phyloP scores from a whole-genome alignment of 1,140 invertebrate genomes.

The Euschistus heros region DNA sequence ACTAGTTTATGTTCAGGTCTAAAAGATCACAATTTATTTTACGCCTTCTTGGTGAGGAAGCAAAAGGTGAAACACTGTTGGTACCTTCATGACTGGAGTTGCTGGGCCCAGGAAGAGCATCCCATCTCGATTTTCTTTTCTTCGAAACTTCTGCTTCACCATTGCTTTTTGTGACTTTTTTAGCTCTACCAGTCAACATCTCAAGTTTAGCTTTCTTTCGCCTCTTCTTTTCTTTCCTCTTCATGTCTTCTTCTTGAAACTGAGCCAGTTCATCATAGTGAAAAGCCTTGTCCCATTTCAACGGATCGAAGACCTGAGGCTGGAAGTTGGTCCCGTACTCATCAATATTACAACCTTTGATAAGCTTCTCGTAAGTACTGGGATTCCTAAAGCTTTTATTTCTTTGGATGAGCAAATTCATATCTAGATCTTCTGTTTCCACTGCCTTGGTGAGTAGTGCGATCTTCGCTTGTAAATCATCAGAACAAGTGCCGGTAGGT shows the following conservation, averaged over 20 bases:
- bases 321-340: constrained; percentile 93
- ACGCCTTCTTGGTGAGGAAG: no score
- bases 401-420: constrained; percentile 81
- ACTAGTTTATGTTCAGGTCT: no score
- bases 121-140: no score
- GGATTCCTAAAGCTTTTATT: constrained; percentile 91
- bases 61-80: no score
- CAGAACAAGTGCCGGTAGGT: constrained; percentile 64
- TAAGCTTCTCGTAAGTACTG: constrained; percentile 93
- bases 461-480: constrained; percentile 74
- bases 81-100: no score
- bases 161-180: no score
- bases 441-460: constrained; percentile 65
- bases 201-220: constrained; percentile 81
- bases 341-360: constrained; percentile 87
- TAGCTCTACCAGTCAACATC: no score
- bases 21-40: no score
- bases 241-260: constrained; percentile 85
- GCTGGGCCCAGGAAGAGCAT: no score
- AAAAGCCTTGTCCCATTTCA: constrained; percentile 83
- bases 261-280: constrained; percentile 85
- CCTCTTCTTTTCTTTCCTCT: constrained; percentile 77
- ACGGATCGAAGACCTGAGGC: constrained; percentile 80
- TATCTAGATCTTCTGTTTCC: constrained; percentile 62
- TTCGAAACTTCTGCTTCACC: no score